Evolutionary conservation across 1,140 invertebrate genomes (phyloP).

Genomic region (Venustaconcha ellipsiformis): DNA sequence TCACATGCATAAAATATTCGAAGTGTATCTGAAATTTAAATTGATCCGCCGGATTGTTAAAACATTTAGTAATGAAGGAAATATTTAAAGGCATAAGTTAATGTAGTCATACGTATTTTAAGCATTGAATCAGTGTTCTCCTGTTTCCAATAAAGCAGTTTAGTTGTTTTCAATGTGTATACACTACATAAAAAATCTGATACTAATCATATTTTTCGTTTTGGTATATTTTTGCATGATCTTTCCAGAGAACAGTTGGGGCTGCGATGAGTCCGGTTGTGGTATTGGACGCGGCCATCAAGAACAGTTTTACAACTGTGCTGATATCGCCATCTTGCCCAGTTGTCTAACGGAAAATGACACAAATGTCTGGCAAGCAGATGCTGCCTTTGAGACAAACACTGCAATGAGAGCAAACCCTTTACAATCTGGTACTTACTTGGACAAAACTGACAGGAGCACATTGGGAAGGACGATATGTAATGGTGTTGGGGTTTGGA

Average conservation of each 20-base stretch:
- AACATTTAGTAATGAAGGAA: no score
- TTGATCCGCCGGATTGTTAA: no score
- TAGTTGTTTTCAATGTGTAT: no score
- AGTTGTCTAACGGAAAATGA: neutral
- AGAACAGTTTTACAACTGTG: constrained; percentile 78
- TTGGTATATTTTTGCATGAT: neutral
- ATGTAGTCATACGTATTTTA: no score
- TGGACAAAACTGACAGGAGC: neutral
- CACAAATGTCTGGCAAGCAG: neutral
- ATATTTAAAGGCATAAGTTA: no score
- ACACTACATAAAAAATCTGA: no score
- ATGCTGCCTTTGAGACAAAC: neutral
- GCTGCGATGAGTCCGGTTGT: constrained; percentile 34
- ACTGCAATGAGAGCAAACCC: neutral
- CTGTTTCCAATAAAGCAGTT: no score
- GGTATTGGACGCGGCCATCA: constrained; percentile 65
- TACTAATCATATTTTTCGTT: neutral
- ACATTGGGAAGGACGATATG: neutral
- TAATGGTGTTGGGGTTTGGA: neutral
- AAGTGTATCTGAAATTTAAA: no score
- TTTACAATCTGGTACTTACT: neutral
- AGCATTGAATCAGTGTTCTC: no score
- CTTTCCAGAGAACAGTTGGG: constrained; percentile 51
- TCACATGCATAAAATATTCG: no score
- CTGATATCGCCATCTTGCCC: constrained; percentile 74